A percentile compares a stretch with the other conserved stretches of the same genome.
Conservation (phyloP, 2,888 invertebrate genomes). For the Hanleya hanleyi region DNA sequence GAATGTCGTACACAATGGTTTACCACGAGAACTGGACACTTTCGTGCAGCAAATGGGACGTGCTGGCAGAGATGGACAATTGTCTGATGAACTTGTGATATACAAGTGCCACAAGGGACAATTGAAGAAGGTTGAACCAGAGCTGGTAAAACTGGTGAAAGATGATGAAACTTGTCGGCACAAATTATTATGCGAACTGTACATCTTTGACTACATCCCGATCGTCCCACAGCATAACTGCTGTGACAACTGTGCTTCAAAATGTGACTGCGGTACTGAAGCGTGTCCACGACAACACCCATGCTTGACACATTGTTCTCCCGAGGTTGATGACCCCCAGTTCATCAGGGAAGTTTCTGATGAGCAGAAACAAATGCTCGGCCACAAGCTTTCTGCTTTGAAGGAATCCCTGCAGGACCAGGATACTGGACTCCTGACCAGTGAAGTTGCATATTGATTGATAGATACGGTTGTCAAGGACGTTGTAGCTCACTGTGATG, state of each 20-base stretch:
- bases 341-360: constrained; percentile 11
- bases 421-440: not conserved
- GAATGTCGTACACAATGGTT: constrained; percentile 32
- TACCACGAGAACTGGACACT: constrained; percentile 34
- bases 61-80: constrained; percentile 31
- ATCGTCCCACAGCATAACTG: constrained; percentile 26
- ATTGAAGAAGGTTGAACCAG: constrained; percentile 25
- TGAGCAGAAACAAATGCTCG: not conserved
- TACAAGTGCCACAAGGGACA: constrained; percentile 26
- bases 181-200: constrained; percentile 10
- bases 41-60: constrained; percentile 40
- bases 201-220: not conserved
- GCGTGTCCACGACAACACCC: constrained; percentile 19
- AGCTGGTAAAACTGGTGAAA: constrained; percentile 18
- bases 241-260: constrained; percentile 31
- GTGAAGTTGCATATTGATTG: constrained; percentile 18
- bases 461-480: constrained; percentile 17
- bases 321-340: not conserved
- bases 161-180: constrained; percentile 22
- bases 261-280: constrained; percentile 25
- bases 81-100: constrained; percentile 31
- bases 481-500: constrained; percentile 18
- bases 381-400: not conserved
- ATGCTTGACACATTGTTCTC: not conserved
- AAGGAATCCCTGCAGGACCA: not conserved